Evolutionary conservation across 1,140 invertebrate species (phyloP), one percentile per base, ranked within the genome.

Genomic region (Chrysoperla carnea): DNA sequence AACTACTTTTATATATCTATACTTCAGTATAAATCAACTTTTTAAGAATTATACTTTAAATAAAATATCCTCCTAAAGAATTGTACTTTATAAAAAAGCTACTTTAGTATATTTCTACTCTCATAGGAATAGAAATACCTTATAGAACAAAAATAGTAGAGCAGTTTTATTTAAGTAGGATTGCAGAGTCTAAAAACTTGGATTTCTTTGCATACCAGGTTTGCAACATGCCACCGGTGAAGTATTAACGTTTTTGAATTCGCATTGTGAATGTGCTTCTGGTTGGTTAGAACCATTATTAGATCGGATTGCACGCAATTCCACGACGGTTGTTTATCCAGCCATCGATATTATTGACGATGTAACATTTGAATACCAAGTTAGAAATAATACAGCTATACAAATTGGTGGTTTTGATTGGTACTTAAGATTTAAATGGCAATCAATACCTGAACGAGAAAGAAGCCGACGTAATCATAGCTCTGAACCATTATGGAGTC

Each of bases 391-490:
- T 29, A 73, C 77, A 42, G 78, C 81, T 12, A 83, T 89, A 29
- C 87, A 89, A 64, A 88, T 95, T 12, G 91, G 91, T 37, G 90
- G 91, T 40, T 98, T 98, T 63, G 92, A 97, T 69, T 98, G 94
- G 94, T 95, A 85, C 66, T 69, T 87, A 29, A 83, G 86, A 63
- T 94, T 94, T 60, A 93, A 91, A 64, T 94, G 90, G 95, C 94
- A 99, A 61, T 76, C 82, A 1, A 90, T 99, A 45, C 95, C 95
- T 0, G 86, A 97, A 36, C 73, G 77, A 41, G 94, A 96, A 59
- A 77, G 78, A 56, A 80, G 82, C 50, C 69, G 82, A 39, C 83
- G 94, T 53, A 73, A 81, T 54, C 81, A 84, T 62, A 71, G 83
- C 6, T 86, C 92, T 6, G 87, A 94, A 60, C 92, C 93, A 2